A percentile compares a stretch with the other conserved stretches of the same genome.
These are phyloP conservation scores for Hymenochirus boettgeri DNA, from an alignment of 2,113 vertebrate genomes.

Conservation along the genomic window DNA sequence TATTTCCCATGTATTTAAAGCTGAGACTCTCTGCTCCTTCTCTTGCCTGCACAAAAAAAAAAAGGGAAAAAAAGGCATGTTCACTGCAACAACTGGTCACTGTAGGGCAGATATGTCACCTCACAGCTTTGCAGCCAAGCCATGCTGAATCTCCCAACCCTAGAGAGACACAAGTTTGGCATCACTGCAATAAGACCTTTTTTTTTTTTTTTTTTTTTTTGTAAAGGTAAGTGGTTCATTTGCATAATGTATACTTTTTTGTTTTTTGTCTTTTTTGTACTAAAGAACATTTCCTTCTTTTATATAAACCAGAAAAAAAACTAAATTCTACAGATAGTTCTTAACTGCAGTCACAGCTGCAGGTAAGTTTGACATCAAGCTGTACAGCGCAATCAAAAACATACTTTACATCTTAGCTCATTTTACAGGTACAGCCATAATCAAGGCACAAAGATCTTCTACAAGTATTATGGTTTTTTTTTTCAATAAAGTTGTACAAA, in stretches of 20 bases:
- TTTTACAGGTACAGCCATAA: constrained; percentile 91
- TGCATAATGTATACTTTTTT: constrained; percentile 86
- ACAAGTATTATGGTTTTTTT: constrained; percentile 86
- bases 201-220: too few relatives aligned
- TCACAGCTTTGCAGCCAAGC: not conserved
- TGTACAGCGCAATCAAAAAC: constrained; percentile 91
- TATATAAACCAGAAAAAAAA: constrained; percentile 81
- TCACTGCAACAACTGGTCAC: constrained; percentile 75
- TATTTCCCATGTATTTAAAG: constrained; percentile 81
- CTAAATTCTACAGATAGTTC: constrained; percentile 82
- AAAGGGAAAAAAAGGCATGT: constrained; percentile 69
- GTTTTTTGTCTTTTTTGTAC: constrained; percentile 62
- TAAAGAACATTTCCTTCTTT: constrained; percentile 80
- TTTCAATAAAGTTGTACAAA: constrained; percentile 97
- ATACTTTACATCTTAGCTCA: constrained; percentile 92
- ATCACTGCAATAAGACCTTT: constrained; percentile 49
- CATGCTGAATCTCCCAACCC: not conserved
- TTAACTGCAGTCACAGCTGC: constrained; percentile 75
- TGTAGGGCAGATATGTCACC: constrained; percentile 21
- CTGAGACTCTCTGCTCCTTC: constrained; percentile 66
- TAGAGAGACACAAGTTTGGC: not conserved
- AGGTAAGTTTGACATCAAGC: constrained; percentile 86
- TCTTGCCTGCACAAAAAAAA: constrained; percentile 38
- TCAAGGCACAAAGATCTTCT: constrained; percentile 97
- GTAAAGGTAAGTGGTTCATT: constrained; percentile 78